phyloP scores from a whole-genome alignment of 2,113 vertebrate species.

The Grus americana region DNA sequence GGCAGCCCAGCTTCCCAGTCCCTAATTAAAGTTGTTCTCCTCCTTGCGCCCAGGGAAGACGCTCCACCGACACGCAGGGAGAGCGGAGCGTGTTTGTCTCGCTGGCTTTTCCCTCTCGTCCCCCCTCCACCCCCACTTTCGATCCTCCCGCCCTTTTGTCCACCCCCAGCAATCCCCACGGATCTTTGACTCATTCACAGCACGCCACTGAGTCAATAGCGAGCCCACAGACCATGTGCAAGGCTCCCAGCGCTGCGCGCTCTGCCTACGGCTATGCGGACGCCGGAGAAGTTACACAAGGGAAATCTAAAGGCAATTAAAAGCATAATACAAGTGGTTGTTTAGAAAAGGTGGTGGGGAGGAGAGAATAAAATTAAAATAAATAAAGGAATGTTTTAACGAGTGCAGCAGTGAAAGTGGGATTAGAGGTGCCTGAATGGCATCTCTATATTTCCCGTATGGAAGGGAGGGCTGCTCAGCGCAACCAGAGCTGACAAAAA shows the following conservation, averaged over 20 bases:
- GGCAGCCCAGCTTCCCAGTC: not conserved
- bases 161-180: not conserved
- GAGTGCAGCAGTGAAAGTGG: constrained; percentile 47
- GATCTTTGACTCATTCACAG: constrained; percentile 55
- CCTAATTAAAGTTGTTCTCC: not conserved
- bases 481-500: constrained; percentile 55
- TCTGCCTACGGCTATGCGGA: constrained; percentile 36
- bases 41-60: not conserved
- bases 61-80: fast-evolving
- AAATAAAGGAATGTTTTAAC: constrained; percentile 69
- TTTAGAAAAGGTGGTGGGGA: constrained; percentile 63
- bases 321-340: constrained; percentile 55
- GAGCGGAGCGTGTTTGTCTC: fast-evolving
- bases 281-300: constrained; percentile 29
- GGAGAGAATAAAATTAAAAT: constrained; percentile 69
- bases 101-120: not conserved
- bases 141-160: not conserved
- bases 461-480: constrained; percentile 34
- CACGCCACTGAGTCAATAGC: constrained; percentile 40
- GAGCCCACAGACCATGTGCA: constrained; percentile 24
- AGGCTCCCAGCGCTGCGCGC: not conserved
- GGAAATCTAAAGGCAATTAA: constrained; percentile 68
- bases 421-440: constrained; percentile 61
- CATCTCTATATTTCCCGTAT: constrained; percentile 64
- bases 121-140: not conserved